Evolutionary conservation across 2,797 vertebrate species (phyloP), one percentile per base, ranked within the genome.

Genomic region (Pseudotriccus pelzelni): DNA sequence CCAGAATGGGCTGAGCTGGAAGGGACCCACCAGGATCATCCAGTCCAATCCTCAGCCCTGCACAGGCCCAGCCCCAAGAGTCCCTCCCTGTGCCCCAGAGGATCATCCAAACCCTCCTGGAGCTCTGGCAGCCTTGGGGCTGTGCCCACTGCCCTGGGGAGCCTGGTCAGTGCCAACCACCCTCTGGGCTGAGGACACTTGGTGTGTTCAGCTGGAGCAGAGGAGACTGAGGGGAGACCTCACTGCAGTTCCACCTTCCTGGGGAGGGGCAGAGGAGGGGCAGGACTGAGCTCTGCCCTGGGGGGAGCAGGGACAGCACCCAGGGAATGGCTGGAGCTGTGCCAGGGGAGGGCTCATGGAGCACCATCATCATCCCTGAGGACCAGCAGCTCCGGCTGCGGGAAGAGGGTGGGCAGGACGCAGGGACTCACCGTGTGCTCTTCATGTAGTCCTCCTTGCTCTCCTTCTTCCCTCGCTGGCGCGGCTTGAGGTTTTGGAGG

Each of bases 391-490:
- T 50, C 28, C 0, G 0, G 34, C 59, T 32, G 49, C 5, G 36
- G 62, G 39, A 44, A 55, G 15, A 25, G 55, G 39, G 55, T 17
- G 43, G 24, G 12, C 2, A 0, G 83, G 77, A 19, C 2, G 1
- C 0, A 2, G 22, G 52, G 9, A 89, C 98, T 98, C 97, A 99
- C 99, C 99, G 98, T 87, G 99, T 99, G 98, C 99, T 99, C 98
- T 99, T 99, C 84, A 99, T 98, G 89, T 99, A 99, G 55, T 99
- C 99, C 89, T 99, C 99, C 98, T 99, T 99, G 97, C 98, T 99
- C 94, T 99, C 99, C 94, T 99, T 99, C 98, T 99, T 99, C 47
- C 99, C 99, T 46, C 99, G 97, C 97, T 99, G 99, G 76, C 99
- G 98, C 1, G 99, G 99, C 97, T 99, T 99, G 91, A 99, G 98